Evolutionary conservation across 2,797 vertebrate genomes (phyloP), one percentile per base, ranked within the genome.

Genomic region (Triplophysa yarkandensis): DNA sequence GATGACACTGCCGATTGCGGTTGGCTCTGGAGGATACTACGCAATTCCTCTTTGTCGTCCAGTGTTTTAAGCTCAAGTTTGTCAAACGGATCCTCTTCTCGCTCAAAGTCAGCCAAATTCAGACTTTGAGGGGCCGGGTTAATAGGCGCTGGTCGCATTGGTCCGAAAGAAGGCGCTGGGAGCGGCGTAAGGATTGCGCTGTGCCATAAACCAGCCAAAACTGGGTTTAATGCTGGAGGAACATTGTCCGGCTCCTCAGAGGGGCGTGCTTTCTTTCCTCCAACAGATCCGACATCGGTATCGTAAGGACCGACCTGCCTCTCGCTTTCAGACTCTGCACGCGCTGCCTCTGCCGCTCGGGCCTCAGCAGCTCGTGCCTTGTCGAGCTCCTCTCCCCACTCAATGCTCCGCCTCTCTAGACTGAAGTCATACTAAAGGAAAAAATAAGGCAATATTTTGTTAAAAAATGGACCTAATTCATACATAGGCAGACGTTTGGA

Each of bases 51-150:
- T 76, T 91, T 95, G 81, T 99, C 98, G 14, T 99, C 87, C 0
- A 99, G 90, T 19, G 97, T 98, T 91, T 99, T 98, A 81, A 99
- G 91, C 85, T 99, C 97, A 74, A 99, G 87, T 84, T 98, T 99
- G 87, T 99, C 95, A 83, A 99, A 99, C 0, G 95, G 98, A 84
- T 99, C 96, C 84, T 99, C 97, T 87, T 99, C 97, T 30, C 96
- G 93, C 90, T 99, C 97, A 73, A 99, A 99, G 86, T 99, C 98
- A 27, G 97, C 95, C 41, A 97, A 92, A 83, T 99, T 98, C 84
- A 99, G 95, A 79, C 93, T 91, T 54, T 94, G 90, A 17, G 78
- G 79, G 74, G 92, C 94, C 66, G 94, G 92, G 71, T 52, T 92
- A 87, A 81, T 87, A 11, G 86, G 93, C 90, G 85, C 93, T 82